A percentile compares a stretch with the other conserved stretches of the same genome.
Evolutionary conservation across 2,113 vertebrate species (phyloP).

Genomic region (Aphelocoma coerulescens): DNA sequence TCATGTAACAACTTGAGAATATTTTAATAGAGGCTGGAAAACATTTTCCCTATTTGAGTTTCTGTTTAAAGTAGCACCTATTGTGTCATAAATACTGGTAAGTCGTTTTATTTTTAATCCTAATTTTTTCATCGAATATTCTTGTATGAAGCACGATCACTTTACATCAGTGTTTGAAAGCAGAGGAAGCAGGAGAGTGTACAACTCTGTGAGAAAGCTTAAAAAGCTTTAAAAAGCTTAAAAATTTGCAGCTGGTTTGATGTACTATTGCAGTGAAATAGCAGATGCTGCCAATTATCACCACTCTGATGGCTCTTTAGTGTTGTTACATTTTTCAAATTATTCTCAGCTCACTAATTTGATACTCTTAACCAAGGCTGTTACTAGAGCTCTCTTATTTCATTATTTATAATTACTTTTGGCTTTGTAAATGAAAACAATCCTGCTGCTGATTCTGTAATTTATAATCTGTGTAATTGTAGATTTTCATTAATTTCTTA

Average conservation of each 20-base stretch:
- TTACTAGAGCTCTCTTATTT: neutral
- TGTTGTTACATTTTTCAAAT: neutral
- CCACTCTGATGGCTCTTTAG: neutral
- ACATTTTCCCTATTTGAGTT: neutral
- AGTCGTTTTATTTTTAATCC: neutral
- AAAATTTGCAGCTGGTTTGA: neutral
- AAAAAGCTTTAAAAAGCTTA: neutral
- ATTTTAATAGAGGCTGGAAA: neutral
- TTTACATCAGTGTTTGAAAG: neutral
- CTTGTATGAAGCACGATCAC: neutral
- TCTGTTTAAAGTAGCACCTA: neutral
- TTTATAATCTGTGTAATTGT: neutral
- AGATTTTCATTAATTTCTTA: constrained; percentile 8
- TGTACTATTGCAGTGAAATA: neutral
- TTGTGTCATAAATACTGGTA: neutral
- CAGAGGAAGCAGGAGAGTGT: neutral
- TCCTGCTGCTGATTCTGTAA: neutral
- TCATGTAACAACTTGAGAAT: neutral
- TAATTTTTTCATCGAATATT: neutral
- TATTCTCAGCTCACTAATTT: neutral
- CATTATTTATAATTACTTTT: constrained; percentile 24
- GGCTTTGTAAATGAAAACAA: constrained; percentile 17
- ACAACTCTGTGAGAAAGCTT: neutral
- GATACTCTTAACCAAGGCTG: neutral
- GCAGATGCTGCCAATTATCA: constrained; percentile 8